A percentile compares a stretch with the other conserved stretches of the same genome.
phyloP scores from a whole-genome alignment of 2,888 invertebrate genomes.

The Ptychoptera contaminata region DNA sequence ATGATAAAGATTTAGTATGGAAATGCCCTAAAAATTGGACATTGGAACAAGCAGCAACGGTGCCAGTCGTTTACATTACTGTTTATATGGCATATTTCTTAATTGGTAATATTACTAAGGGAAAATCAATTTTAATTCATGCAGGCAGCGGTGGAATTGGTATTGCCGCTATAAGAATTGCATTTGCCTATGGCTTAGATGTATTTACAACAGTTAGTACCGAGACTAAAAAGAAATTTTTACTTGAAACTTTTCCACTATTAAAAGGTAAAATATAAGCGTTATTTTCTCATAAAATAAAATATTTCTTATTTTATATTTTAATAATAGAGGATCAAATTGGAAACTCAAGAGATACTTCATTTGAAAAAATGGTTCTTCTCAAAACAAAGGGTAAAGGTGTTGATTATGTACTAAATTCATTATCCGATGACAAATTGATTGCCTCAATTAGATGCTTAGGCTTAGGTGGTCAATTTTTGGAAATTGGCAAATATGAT shows the following conservation, averaged over 20 bases:
- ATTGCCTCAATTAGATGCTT: constrained; percentile 49
- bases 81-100: constrained; percentile 38
- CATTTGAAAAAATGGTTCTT: constrained; percentile 76
- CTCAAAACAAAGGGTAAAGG: constrained; percentile 68
- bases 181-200: constrained; percentile 44
- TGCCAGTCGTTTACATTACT: constrained; percentile 65
- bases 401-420: constrained; percentile 84
- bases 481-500: constrained; percentile 81
- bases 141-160: constrained; percentile 58
- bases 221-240: constrained; percentile 43
- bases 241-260: constrained; percentile 36
- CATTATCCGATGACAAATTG: constrained; percentile 81
- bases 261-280: constrained; percentile 33
- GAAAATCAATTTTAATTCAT: constrained; percentile 35
- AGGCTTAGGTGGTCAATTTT: constrained; percentile 46
- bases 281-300: background rate
- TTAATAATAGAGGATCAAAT: constrained; percentile 37
- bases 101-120: constrained; percentile 21
- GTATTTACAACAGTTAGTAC: constrained; percentile 58
- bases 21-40: constrained; percentile 54
- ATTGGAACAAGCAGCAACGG: constrained; percentile 57
- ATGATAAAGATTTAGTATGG: constrained; percentile 36
- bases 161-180: constrained; percentile 60
- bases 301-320: too few relatives aligned
- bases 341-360: constrained; percentile 71